Evolutionary conservation across 2,888 invertebrate genomes (phyloP), one percentile per base, ranked within the genome.

Genomic region (Lithodes maja): DNA sequence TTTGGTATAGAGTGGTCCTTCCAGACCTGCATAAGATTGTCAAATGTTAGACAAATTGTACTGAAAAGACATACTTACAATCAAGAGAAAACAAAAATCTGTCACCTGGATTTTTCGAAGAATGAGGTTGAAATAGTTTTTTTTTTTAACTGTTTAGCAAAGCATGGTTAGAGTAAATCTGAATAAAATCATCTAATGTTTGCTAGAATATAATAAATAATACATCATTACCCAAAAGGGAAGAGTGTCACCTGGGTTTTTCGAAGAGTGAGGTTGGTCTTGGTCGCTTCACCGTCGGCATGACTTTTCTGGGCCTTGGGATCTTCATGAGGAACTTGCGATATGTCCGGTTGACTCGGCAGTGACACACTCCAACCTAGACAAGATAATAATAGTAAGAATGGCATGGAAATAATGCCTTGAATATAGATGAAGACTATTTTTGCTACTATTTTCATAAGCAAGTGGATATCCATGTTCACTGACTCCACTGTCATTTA

Each of bases 281-380:
- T 7, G 86, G 86, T 52, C 90, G 52, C 74, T 87, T 84, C 54
- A 88, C 87, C 33, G 83, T 74, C 55, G 77, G 79, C 79, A 86
- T 77, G 9, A 75, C 80, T 55, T 87, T 86, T 33, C 79, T 33
- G 1, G 86, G 89, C n/a, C 89, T 71, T 9, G 89, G 90, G 61
- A 92, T 15, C 68, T 86, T 83, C 12, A 90, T 55, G 68, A 96
- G 94, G 83, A 92, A 93, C 68, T 95, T 95, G 81, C 96, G 95
- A 94, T 96, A 96, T 0, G 96, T 96, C 94, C 96, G 96, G 94
- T 96, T 96, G 92, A 96, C 96, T 92, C 96, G 95, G 94, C 97
- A 97, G 93, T 97, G 97, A 93, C 97, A 97, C 74, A 96, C 96
- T 83, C 96, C 96, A 92, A 96, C 96, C 96, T 96, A n/a, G 33